Evolutionary conservation across 2,888 invertebrate genomes (phyloP).

Genomic region (Podabrus alpinus): DNA sequence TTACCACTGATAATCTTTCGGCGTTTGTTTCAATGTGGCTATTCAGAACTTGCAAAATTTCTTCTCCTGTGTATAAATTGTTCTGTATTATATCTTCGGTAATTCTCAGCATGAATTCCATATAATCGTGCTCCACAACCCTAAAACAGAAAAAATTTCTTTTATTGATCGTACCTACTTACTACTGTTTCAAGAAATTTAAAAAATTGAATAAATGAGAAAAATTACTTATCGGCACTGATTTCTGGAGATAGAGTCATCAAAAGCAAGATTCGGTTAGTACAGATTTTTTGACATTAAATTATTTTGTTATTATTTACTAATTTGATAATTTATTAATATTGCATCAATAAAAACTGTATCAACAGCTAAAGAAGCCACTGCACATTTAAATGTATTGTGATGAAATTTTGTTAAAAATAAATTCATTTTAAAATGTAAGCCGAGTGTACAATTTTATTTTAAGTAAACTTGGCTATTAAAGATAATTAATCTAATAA

Average conservation of each 20-base stretch:
- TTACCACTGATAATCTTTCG: conserved; percentile 56
- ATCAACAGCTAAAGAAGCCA: not conserved
- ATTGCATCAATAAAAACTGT: not conserved
- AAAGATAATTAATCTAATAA: not conserved
- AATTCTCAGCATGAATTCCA: conserved; percentile 53
- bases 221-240: not conserved
- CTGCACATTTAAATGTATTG: not conserved
- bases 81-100: conserved; percentile 62
- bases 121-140: conserved; percentile 48
- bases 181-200: not conserved
- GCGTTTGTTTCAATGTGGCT: conserved; percentile 59
- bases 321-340: not conserved
- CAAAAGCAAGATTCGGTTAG: too few species aligned
- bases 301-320: not conserved
- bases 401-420: not conserved
- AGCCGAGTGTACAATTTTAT: too few species aligned
- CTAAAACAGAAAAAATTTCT: conserved; percentile 22
- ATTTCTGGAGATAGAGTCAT: not conserved
- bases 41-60: conserved; percentile 58
- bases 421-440: not conserved
- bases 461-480: too few species aligned
- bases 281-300: not conserved
- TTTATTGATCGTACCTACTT: not conserved
- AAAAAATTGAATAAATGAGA: not conserved
- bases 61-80: conserved; percentile 59